These are phyloP conservation scores for Ophiothrix spiculata DNA, from an alignment of 35 echinoderm and acorn worm genomes.

Conservation along the genomic window DNA sequence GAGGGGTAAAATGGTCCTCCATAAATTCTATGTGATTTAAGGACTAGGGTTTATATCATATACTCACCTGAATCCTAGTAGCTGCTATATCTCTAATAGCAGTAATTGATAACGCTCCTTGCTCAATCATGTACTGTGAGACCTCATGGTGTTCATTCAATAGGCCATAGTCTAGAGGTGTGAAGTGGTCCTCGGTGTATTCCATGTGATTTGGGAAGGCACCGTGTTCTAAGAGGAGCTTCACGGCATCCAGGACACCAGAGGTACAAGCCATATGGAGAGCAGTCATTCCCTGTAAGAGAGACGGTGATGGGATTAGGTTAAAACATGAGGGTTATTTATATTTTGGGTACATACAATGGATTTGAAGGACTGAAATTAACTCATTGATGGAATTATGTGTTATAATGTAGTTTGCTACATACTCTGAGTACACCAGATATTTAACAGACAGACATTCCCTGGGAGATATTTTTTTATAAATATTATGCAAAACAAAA, in stretches of 20 bases:
- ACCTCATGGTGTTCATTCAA: slow-evolving; percentile 91
- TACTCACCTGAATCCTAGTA: slow-evolving; percentile 73
- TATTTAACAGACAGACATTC: too few species aligned
- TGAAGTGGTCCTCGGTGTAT: slow-evolving; percentile 81
- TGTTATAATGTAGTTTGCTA: too few species aligned
- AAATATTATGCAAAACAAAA: too few species aligned
- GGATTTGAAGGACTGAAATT: neutral
- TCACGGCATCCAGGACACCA: slow-evolving; percentile 78
- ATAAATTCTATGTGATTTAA: slow-evolving; percentile 92
- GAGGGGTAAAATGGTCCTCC: slow-evolving; percentile 84
- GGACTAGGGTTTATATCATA: too few species aligned
- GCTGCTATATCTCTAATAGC: slow-evolving; percentile 88
- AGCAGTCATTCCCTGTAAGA: slow-evolving; percentile 94
- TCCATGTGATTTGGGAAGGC: slow-evolving; percentile 98
- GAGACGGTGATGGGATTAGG: too few species aligned
- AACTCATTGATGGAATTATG: too few species aligned
- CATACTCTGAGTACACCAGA: too few species aligned
- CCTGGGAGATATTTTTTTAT: too few species aligned
- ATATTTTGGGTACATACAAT: neutral
- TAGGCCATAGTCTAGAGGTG: slow-evolving; percentile 85
- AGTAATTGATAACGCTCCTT: slow-evolving; percentile 84
- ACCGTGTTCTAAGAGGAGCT: slow-evolving; percentile 67
- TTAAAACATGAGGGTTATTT: neutral
- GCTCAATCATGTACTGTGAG: slow-evolving; percentile 94
- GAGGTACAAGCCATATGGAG: slow-evolving; percentile 95